Evolutionary conservation across 2,797 vertebrate genomes (phyloP), one percentile per base, ranked within the genome.

Genomic region (Heteromormyrus szaboi): DNA sequence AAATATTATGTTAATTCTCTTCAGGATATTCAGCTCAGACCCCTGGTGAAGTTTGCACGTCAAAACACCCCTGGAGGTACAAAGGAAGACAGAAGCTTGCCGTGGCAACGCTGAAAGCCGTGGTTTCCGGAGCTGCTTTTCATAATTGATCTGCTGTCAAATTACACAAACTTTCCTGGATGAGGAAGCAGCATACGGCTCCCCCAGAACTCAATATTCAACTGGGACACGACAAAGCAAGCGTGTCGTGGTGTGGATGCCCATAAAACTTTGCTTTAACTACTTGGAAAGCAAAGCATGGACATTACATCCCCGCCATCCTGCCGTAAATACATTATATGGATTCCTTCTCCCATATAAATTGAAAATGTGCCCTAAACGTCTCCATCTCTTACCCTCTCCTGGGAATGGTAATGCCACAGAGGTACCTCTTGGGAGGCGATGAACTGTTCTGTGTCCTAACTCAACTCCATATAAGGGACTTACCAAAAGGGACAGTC

Each of bases 1-100:
- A 86, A 25, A 89, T 87, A 86, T 86, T 89, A 86, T 41, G 85
- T 86, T 54, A 41, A 89, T 86, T 89, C 51, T 76, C 62, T 25
- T 54, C 48, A 44, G 44, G 46, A 86, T 53, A 17, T 87, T 89
- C 59, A 86, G 62, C 59, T 54, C 46, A 22, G 12, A 84, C 37
- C 54, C 22, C 53, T 6, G 48, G 4, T 48, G 17, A 37, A 48
- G 22, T 50, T 19, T 65, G 25, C 33, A 59, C 6, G 79, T 84
- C 56, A 50, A 51, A 51, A 56, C 37, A 81, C 33, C 72, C 72
- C 72, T n/a, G 19, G 29, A 53, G 50, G 25, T 54, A 54, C 19
- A 14, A 83, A 46, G n/a, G n/a, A 50, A 51, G 8, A 86, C 48
- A 12, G n/a, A 6, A 86, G n/a, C 22, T 53, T 17, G 37, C 68